Base-by-base conservation (phyloP, 2,797 vertebrate species). In the Enteromius fasciolatus region DNA sequence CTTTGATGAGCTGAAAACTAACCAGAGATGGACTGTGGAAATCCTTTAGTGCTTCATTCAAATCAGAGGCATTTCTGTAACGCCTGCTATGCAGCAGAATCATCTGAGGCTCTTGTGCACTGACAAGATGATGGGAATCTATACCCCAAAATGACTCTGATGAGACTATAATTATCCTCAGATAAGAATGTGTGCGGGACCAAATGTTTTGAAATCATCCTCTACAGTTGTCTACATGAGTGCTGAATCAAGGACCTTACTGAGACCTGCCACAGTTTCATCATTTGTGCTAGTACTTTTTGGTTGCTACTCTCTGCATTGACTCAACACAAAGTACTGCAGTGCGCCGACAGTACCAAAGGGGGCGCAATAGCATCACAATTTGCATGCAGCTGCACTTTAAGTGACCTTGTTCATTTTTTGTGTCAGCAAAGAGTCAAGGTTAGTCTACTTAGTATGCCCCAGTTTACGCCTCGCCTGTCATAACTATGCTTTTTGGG, bases 1-100 rank as follows among this genome's bases (percentile, higher is more conserved):
- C 0, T 91, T 93, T 57, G 94, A 90, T 0, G 93, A 96, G 80
- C 94, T 87, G 1, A 97, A 95, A 89, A 20, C 88, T 72, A 95
- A 89, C 0, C 98, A 99, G 85, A 93, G 92, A 67, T 99, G 98
- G 98, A 94, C 93, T 25, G 78, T 97, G 8, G 93, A 97, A 80
- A 89, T 98, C 59, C 89, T 98, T 2, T 99, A 92, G 95, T 64
- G 15, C 68, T 61, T 18, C 23, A 50, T 23, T 33, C 15, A 23
- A 23, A 12, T 52, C 28, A 28, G 17, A 72, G 23, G 5, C 9
- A 8, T 36, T 81, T 64, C 10, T 52, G 72, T 50, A n/a, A 48
- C 31, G 23, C 46, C 64, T 70, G 44, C 28, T 14, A 25, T 4
- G 15, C 11, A 66, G 66, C 11, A 67, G 59, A 39, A 28, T 31